Evolutionary conservation across 2,797 vertebrate genomes (phyloP), one percentile per base, ranked within the genome.

Genomic region (Eutrigla gurnardus): DNA sequence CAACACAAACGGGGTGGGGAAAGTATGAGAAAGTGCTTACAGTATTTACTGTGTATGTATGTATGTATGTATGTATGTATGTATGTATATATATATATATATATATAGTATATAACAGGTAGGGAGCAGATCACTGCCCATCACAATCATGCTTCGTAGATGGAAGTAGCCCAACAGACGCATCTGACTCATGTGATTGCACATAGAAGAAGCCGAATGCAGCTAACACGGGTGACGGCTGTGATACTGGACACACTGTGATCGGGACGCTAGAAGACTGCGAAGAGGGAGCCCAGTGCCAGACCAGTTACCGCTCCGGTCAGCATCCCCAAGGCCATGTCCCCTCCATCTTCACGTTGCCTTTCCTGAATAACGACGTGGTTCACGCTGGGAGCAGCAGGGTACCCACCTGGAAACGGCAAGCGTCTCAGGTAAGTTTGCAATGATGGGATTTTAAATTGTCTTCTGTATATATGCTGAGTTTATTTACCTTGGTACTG

Each of bases 281-380:
- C 97, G 88, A 99, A 98, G 60, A 99, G 93, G 3, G 98, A 99
- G 45, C 97, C 97, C 2, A 99, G 90, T 18, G 97, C 97, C 95
- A 99, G 94, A 86, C 97, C 98, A 0, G 97, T 99, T 0, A 96
- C 97, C 6, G 97, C 97, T 80, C 98, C 97, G 3, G 97, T 96
- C 2, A 99, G 94, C 96, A 99, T 96, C 67, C 97, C 96, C 87
- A 98, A 67, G 0, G 96, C 97, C 40, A 98, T 89, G 1, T 97
- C 97, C 42, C 95, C 96, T 36, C 96, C 95, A 0, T 92, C 95
- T 39, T 97, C 95, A 4, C 93, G 96, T 68, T 94, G 96, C 15
- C 94, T 96, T 84, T 98, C 97, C 53, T 91, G 95, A 58, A 98
- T 95, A 62, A 98, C 94, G 58, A 97, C 93, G 0, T 96, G 96